Evolutionary conservation across 2,888 invertebrate species (phyloP).

Genomic region (Xylocampa areola): DNA sequence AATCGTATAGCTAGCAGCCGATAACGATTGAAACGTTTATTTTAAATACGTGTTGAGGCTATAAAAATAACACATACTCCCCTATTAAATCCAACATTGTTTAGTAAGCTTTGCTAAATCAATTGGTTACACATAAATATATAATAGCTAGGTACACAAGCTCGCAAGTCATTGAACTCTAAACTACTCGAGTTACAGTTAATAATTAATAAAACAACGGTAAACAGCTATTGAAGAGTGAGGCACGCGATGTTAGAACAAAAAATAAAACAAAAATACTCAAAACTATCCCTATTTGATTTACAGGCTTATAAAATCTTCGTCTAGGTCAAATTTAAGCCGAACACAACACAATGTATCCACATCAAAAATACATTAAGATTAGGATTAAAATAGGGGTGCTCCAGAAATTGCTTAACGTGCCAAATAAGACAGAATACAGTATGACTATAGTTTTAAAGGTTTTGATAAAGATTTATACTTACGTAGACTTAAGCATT

Average conservation of each 20-base stretch:
- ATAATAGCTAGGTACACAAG: constrained; percentile 67
- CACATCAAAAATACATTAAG: too few relatives aligned
- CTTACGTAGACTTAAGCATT: neutral
- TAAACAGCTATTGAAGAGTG: constrained; percentile 67
- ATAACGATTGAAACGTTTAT: constrained; percentile 33
- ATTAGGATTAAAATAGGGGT: too few relatives aligned
- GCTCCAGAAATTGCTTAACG: too few relatives aligned
- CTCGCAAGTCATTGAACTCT: constrained; percentile 74
- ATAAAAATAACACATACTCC: constrained; percentile 45
- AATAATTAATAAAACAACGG: constrained; percentile 85
- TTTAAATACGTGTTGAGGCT: constrained; percentile 22
- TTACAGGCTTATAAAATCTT: too few relatives aligned
- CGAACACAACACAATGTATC: too few relatives aligned
- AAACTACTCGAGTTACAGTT: constrained; percentile 79
- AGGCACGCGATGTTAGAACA: constrained; percentile 61
- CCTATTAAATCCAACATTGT: constrained; percentile 40
- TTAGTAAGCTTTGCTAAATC: constrained; percentile 53
- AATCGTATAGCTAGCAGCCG: constrained; percentile 11
- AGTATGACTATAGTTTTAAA: too few relatives aligned
- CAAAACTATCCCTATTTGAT: constrained; percentile 37
- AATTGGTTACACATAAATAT: constrained; percentile 73
- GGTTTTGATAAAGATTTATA: too few relatives aligned
- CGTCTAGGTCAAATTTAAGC: too few relatives aligned
- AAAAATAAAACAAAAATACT: constrained; percentile 46
- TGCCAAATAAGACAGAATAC: too few relatives aligned